A percentile compares a stretch with the other conserved stretches of the same genome.
phyloP scores from a whole-genome alignment of 2,113 vertebrate species.

The Conger conger region DNA sequence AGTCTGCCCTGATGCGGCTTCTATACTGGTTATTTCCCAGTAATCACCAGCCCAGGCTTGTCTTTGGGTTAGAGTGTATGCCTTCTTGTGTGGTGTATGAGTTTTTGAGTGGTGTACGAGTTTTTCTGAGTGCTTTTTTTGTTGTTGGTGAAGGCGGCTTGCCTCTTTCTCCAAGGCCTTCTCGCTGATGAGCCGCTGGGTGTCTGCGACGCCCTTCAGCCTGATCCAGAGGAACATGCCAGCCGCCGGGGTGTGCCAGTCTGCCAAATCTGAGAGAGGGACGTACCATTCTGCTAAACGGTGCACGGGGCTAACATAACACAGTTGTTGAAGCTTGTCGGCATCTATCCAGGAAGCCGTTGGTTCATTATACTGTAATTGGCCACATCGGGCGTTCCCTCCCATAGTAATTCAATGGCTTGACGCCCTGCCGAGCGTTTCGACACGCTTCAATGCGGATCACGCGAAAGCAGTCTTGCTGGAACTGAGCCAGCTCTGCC shows the following conservation, averaged over 20 bases:
- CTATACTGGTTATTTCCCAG: background rate
- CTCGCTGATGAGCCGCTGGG: slow-evolving; percentile 80
- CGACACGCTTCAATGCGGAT: too few species aligned
- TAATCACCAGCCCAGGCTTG: background rate
- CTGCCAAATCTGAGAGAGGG: slow-evolving; percentile 74
- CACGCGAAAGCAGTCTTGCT: background rate
- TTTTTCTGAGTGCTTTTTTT: background rate
- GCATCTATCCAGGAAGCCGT: too few species aligned
- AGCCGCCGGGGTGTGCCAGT: slow-evolving; percentile 85
- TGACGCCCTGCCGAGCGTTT: too few species aligned
- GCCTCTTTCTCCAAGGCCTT: slow-evolving; percentile 90
- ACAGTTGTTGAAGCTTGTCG: too few species aligned
- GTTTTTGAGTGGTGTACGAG: background rate
- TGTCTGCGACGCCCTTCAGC: slow-evolving; percentile 82
- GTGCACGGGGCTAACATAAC: too few species aligned
- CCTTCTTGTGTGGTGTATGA: too few species aligned
- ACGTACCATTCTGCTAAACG: too few species aligned
- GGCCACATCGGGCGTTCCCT: too few species aligned
- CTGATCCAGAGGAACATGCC: slow-evolving; percentile 97
- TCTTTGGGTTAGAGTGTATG: background rate
- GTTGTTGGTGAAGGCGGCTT: slow-evolving; percentile 21
- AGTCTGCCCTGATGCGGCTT: background rate
- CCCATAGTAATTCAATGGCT: too few species aligned
- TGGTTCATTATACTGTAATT: too few species aligned
- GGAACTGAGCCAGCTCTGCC: too few species aligned